Evolutionary conservation across 2,797 vertebrate genomes (phyloP).

Genomic region (Danio jaintianensis): DNA sequence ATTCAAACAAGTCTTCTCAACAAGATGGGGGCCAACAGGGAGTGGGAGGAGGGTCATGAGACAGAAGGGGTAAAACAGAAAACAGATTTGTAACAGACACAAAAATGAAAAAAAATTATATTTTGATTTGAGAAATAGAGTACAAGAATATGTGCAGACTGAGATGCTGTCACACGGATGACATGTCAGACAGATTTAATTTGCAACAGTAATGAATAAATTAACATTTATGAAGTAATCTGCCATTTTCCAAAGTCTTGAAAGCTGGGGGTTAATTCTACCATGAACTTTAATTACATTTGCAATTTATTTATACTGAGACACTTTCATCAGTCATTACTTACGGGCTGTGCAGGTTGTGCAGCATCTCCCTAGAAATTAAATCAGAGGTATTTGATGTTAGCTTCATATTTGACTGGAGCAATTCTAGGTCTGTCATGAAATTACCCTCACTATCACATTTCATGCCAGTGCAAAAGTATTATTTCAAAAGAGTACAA

Average conservation of each 20-base stretch:
- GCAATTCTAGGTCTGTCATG: neutral
- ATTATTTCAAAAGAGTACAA: neutral
- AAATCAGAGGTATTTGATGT: slow-evolving; percentile 42
- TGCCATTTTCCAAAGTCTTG: neutral
- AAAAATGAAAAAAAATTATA: slow-evolving; percentile 14
- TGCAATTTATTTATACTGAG: neutral
- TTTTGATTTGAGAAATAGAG: slow-evolving; percentile 56
- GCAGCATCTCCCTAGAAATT: slow-evolving; percentile 80
- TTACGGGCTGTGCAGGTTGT: slow-evolving; percentile 86
- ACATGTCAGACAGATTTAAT: neutral
- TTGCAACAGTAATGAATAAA: slow-evolving; percentile 4
- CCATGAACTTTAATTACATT: slow-evolving; percentile 29
- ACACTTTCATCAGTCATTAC: slow-evolving; percentile 65
- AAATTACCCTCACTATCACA: neutral
- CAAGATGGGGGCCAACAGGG: slow-evolving; percentile 67
- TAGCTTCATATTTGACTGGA: slow-evolving; percentile 10
- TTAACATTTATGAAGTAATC: neutral
- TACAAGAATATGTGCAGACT: neutral
- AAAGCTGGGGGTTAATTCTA: slow-evolving; percentile 2
- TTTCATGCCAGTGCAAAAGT: neutral
- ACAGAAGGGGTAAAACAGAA: slow-evolving; percentile 22
- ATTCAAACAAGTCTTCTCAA: slow-evolving; percentile 70
- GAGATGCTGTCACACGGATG: neutral
- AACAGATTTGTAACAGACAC: slow-evolving; percentile 48
- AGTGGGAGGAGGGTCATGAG: neutral